Base-by-base conservation (phyloP, 2,888 invertebrate species). In the Colostygia pectinataria region DNA sequence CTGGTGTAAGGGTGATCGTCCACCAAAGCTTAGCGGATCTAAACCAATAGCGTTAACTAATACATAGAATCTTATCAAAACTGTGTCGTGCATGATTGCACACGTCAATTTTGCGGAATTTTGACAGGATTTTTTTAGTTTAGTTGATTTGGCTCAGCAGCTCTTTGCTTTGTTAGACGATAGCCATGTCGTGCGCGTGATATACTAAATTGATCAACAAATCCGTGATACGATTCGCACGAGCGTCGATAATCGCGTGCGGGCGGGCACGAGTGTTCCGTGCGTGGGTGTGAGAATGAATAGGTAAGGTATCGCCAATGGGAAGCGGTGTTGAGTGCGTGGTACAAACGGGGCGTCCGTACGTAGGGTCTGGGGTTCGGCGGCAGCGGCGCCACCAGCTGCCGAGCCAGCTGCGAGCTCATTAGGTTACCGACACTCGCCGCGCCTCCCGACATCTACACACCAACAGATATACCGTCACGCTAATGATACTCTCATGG, bases 391-490 rank as follows among this genome's bases (percentile, higher is more conserved):
- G 91, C 91, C 72, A 91, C 91, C 80, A 92, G 90, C 82, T 92
- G 91, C 60, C 91, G 90, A 72, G 91, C 92, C 74, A 92, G 91
- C 84, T 91, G 91, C 83, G 91, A 91, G 82, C 86, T 88, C 91
- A 91, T 84, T 83, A 91, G 83, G 78, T 75, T 85, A 77, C 80
- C 74, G 68, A 73, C 78, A 65, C 78, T 68, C 78, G 70, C 64
- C 68, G 70, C 60, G 63, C 61, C 70, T 67, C 76, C 74, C 70
- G 77, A 75, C 77, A 86, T 83, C 86, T 85, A 86, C 78, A 82
- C 77, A 82, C 77, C 71, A 77, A 77, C 75, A 77, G 58, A 77
- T 65, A 67, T 67, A 51, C 71, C 71, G 66, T 66, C 71, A 65
- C 68, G 34, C 31, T 43, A 9, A 34, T 14, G 31, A 56, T 61